Base-by-base conservation (phyloP, 92 coral and sea anemone genomes). In the Palythoa grandiflora region DNA sequence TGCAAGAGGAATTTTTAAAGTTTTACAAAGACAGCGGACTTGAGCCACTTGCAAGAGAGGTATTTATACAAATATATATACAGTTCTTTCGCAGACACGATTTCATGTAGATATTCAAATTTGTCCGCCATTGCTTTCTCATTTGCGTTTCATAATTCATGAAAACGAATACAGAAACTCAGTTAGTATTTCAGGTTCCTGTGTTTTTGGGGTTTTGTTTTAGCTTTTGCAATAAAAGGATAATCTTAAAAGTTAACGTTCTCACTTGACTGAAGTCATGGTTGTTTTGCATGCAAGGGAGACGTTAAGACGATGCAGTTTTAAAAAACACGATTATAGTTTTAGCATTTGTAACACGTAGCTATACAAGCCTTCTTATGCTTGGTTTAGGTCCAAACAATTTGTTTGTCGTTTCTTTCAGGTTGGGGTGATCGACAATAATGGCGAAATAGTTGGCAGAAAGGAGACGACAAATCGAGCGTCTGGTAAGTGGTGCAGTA, bases 351-450 rank as follows among this genome's bases (percentile, higher is more conserved):
- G 86, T 66, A 52, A 66, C 75, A 81, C 76, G 75, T 65, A 53
- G 68, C 17, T n/a, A 2, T 4, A 38, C 5, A 51, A 17, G 85
- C 28, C 61, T 40, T 54, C 14, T 71, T 35, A 38, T 38, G 40
- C 75, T 87, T 17, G 72, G 73, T 16, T 54, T 83, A 14, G 59
- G 6, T 19, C 86, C 76, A 81, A 63, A 28, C 13, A 28, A 40
- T 61, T 80, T 73, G 37, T 63, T 52, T 81, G 70, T 76, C 79
- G 17, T 78, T 75, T 77, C 44, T 89, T 78, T 40, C 78, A 95
- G 98, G 96, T 91, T 90, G 98, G 93, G 61, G 92, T 95, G 87
- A 93, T 93, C 63, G 98, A 95, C 63, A 93, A 89, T 92, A 93
- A 93, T 88, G 98, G 98, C 79, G 91, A 92, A 59, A 47, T 93